These are phyloP conservation scores for Drosophila littoralis DNA, from an alignment of 1,140 invertebrate genomes.

Conservation along the genomic window DNA sequence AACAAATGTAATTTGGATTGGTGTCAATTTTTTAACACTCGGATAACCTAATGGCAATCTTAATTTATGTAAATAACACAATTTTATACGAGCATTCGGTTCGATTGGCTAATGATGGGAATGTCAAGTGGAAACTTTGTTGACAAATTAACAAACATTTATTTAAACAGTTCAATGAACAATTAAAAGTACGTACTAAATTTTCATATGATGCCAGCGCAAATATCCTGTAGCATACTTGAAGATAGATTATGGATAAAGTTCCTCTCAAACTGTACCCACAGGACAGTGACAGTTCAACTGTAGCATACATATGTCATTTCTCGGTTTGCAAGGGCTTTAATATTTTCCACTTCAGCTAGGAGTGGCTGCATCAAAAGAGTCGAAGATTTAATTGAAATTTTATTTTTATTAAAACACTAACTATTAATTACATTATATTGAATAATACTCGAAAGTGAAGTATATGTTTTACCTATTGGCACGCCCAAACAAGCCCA, in stretches of 20 bases:
- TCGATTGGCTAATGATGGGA: conserved; percentile 33
- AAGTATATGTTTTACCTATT: too few relatives aligned
- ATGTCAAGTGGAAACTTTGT: conserved; percentile 25
- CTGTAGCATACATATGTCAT: too few relatives aligned
- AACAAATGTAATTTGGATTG: conserved; percentile 4
- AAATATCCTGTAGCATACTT: conserved; percentile 10
- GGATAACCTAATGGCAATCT: conserved; percentile 24
- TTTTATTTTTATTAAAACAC: too few relatives aligned
- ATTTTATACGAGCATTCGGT: conserved; percentile 9
- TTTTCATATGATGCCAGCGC: neutral
- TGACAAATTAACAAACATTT: conserved; percentile 52
- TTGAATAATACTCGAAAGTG: too few relatives aligned
- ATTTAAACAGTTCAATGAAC: conserved; percentile 35
- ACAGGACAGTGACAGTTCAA: too few relatives aligned
- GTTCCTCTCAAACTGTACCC: too few relatives aligned
- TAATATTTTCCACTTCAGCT: too few relatives aligned
- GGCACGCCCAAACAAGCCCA: neutral
- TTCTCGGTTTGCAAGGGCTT: too few relatives aligned
- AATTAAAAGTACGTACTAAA: neutral
- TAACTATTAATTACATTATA: too few relatives aligned
- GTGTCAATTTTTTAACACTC: conserved; percentile 6
- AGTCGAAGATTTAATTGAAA: too few relatives aligned
- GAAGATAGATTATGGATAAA: too few relatives aligned
- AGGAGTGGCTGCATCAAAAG: too few relatives aligned
- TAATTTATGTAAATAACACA: conserved; percentile 43